Base-by-base conservation (phyloP, 1,140 invertebrate species). In the Vanessa atalanta region DNA sequence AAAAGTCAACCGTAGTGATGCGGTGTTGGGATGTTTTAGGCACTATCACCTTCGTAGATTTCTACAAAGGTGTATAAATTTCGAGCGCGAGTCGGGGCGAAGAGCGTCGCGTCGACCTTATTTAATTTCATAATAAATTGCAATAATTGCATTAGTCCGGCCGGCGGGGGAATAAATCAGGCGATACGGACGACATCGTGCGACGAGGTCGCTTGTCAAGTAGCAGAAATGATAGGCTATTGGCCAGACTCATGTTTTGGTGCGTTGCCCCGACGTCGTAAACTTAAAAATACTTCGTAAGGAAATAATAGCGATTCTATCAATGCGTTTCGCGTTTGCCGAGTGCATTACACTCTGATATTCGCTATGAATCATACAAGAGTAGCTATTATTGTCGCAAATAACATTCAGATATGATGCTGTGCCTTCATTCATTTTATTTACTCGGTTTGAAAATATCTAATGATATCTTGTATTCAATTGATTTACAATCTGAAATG, bases 51-150 rank as follows among this genome's bases (percentile, higher is more conserved):
- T 37, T 67, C 76, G 83, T 85, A 88, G 84, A 89, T 88, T 85
- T 64, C 83, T 83, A 83, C 86, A 83, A 89, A 89, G 83, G 85
- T 85, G 85, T 90, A 90, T 91, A 90, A 87, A 90, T 91, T 91
- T 87, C 75, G 74, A 76, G 80, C 72, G 76, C 75, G 70, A 81
- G 79, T 63, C 80, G 75, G 79, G 76, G 66, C 74, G 81, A 78
- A 82, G 80, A 82, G 79, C 75, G 84, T 80, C 79, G 84, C 83
- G 82, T 86, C 85, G 82, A 84, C 86, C 85, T 90, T 92, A 89
- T 92, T 91, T 92, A 92, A 91, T 92, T 91, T 92, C 85, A 88
- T 89, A 88, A 90, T 92, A 92, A 92, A 92, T 92, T 90, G 90
- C 85, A 89, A 90, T 92, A 91, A 92, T 92, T 91, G 85, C 90